phyloP scores from a whole-genome alignment of 1,140 invertebrate genomes.

The Diuraphis noxia region DNA sequence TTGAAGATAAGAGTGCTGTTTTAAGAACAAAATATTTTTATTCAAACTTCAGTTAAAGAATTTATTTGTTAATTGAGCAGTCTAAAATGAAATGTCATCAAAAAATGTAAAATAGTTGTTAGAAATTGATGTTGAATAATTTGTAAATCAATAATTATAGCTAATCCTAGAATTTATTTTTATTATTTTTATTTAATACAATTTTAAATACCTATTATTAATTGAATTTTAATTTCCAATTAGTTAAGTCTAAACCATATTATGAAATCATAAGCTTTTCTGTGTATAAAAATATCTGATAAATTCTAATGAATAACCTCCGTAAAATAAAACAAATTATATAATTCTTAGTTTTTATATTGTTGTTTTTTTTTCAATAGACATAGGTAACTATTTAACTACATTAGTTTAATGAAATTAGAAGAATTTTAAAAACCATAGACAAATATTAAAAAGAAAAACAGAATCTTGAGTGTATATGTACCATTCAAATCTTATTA shows the following conservation, averaged over 20 bases:
- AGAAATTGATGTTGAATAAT: not conserved
- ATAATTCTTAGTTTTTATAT: not conserved
- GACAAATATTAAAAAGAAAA: not conserved
- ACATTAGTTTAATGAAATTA: not conserved
- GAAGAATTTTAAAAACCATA: not conserved
- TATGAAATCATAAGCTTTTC: not conserved
- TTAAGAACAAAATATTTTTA: not conserved
- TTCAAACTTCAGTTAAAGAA: not conserved
- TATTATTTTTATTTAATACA: not conserved
- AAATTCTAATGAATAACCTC: not conserved
- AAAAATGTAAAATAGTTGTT: not conserved
- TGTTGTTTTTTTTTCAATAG: not conserved
- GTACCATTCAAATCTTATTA: not conserved
- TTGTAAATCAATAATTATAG: too few relatives aligned
- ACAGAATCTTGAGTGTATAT: not conserved
- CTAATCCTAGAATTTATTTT: not conserved
- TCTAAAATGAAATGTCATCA: not conserved
- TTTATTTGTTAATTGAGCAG: not conserved
- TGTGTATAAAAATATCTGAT: not conserved
- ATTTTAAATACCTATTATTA: not conserved
- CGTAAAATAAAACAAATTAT: not conserved
- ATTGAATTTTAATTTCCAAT: not conserved
- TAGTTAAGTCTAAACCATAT: too few relatives aligned
- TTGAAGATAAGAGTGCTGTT: not conserved
- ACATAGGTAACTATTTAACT: not conserved